Evolutionary conservation across 2,113 vertebrate species (phyloP).

Genomic region (Thinocorus orbignyianus): DNA sequence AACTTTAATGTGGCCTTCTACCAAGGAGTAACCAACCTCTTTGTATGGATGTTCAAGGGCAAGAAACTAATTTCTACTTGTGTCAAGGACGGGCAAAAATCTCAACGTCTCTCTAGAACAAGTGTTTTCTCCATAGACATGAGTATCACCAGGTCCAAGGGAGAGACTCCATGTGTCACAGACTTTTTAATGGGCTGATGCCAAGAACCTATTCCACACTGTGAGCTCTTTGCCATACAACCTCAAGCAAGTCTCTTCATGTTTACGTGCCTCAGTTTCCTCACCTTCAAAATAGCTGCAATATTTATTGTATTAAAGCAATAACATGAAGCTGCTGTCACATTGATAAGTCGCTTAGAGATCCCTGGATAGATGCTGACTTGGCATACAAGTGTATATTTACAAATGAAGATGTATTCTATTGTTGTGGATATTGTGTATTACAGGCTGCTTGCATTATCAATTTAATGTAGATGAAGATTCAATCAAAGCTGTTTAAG

Average conservation of each 20-base stretch:
- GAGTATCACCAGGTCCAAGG: background rate
- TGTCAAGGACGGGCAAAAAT: slow-evolving; percentile 10
- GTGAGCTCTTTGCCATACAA: background rate
- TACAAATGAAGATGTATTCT: slow-evolving; percentile 34
- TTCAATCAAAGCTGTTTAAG: slow-evolving; percentile 58
- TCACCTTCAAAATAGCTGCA: background rate
- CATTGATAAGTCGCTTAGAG: background rate
- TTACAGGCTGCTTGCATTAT: slow-evolving; percentile 40
- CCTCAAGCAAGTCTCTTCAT: background rate
- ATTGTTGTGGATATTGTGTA: slow-evolving; percentile 19
- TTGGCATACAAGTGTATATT: slow-evolving; percentile 17
- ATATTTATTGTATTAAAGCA: background rate
- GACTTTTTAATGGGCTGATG: background rate
- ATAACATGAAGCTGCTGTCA: background rate
- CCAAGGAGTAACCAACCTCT: background rate
- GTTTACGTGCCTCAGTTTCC: background rate
- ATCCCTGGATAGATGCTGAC: slow-evolving; percentile 16
- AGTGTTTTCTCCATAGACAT: background rate
- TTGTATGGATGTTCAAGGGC: background rate
- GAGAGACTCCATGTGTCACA: background rate
- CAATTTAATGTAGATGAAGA: slow-evolving; percentile 38
- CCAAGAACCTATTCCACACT: background rate
- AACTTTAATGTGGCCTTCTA: background rate
- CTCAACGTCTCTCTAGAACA: background rate
- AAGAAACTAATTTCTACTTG: background rate